Base-by-base conservation (phyloP, 2,113 vertebrate genomes). In the Cyanistes caeruleus region DNA sequence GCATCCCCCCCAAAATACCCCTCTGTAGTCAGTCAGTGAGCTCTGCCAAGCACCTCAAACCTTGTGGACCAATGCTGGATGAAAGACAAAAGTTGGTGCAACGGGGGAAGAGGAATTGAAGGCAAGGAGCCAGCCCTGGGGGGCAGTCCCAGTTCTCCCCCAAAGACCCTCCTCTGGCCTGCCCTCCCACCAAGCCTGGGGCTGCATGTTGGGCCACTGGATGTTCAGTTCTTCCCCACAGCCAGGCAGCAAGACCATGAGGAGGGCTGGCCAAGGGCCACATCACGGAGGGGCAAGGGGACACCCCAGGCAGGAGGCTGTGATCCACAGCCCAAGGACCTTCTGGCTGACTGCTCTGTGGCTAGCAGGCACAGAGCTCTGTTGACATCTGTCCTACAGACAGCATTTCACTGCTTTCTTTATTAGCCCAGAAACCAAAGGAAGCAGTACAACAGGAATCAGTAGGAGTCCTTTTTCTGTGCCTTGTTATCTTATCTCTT, bases 401-500 rank as follows among this genome's bases (percentile, higher is more conserved):
- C 24, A 84, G 23, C 27, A 35, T 60, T 94, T 83, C 43, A n/a
- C 15, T 0, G 0, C 44, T 80, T 72, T 12, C 52, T 68, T 60
- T 7, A 0, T 65, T 52, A 73, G 30, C 43, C 31, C 51, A 52
- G 49, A 62, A 81, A 55, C 15, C 0, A 0, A 65, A 15, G 46
- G 33, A 67, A 33, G n/a, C 18, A 51, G 6, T 63, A 53, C 30
- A 76, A 65, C 35, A 53, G 28, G 10, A n/a, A 67, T 24, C 52
- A 46, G 11, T 16, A 59, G 4, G 7, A 64, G 33, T 70, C 43
- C 43, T 60, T 83, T 92, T 73, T 12, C 70, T 69, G 69, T 90
- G 46, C 63, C 16, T 81, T n/a, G 35, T 63, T 90, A 94, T 93
- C 96, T 95, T 95, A 91, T 85, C 88, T 90, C 52, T 37, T 84